Percentiles rank a stretch among this genome's conserved stretches.
Evolutionary conservation across 2,888 invertebrate species (phyloP).

Genomic region (Hirtodrosophila confusa): DNA sequence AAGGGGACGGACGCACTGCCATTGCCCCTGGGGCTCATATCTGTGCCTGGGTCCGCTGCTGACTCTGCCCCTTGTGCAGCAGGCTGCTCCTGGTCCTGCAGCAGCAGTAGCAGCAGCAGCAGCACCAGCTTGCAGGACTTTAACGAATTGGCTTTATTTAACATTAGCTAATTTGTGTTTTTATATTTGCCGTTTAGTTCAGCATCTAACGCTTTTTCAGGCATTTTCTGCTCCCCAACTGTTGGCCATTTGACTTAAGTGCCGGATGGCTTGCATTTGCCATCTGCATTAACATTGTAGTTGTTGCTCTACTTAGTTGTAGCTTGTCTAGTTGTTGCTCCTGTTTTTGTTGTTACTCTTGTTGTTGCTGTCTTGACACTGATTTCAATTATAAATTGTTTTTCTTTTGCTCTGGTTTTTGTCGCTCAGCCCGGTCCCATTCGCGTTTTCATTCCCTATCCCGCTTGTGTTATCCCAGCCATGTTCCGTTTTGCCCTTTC

Average conservation of each 20-base stretch:
- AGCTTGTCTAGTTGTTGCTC: slow-evolving; percentile 3
- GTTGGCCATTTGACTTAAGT: slow-evolving; percentile 56
- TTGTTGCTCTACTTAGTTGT: slow-evolving; percentile 10
- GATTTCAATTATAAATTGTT: slow-evolving; percentile 76
- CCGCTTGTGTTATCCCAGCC: slow-evolving; percentile 4
- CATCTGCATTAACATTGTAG: slow-evolving; percentile 21
- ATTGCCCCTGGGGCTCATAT: slow-evolving; percentile 42
- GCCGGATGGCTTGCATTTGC: slow-evolving; percentile 37
- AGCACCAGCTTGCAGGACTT: slow-evolving; percentile 27
- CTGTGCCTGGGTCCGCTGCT: slow-evolving; percentile 24
- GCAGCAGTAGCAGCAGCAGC: slow-evolving; percentile 4
- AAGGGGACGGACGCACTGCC: slow-evolving; percentile 45
- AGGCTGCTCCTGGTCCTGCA: background rate
- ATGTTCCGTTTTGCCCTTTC: slow-evolving; percentile 8
- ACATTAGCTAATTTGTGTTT: slow-evolving; percentile 75
- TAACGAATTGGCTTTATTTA: slow-evolving; percentile 60
- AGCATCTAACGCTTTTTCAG: slow-evolving; percentile 31
- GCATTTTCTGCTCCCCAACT: slow-evolving; percentile 8
- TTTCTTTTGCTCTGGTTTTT: slow-evolving; percentile 21
- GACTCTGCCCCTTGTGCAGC: slow-evolving; percentile 3
- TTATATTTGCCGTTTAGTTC: slow-evolving; percentile 33
- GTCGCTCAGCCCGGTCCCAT: slow-evolving; percentile 18
- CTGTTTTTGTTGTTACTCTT: slow-evolving; percentile 16
- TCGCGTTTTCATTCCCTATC: slow-evolving; percentile 2
- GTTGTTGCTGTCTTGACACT: slow-evolving; percentile 58